Evolutionary conservation across 92 coral and sea anemone genomes (phyloP).

Genomic region (Meandrina meandrites): DNA sequence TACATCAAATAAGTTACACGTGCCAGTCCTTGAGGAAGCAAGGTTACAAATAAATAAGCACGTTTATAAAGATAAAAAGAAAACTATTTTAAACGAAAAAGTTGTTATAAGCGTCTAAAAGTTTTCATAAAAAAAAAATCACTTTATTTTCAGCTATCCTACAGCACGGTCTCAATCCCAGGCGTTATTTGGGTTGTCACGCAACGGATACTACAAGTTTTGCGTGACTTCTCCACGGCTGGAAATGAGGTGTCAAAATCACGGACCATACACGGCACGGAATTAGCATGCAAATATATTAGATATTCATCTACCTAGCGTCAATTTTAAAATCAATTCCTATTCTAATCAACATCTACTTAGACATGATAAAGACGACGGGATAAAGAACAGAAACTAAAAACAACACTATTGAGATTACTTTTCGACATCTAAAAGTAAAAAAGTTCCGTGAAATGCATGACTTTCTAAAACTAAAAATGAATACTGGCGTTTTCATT

Average conservation of each 20-base stretch:
- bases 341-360: background rate
- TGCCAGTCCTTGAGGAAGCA: constrained; percentile 39
- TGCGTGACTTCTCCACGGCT: background rate
- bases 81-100: constrained; percentile 13
- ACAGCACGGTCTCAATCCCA: background rate
- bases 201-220: background rate
- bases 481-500: background rate
- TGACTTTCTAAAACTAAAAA: background rate
- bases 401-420: too few relatives aligned
- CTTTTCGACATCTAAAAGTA: background rate
- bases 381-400: background rate
- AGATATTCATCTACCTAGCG: constrained; percentile 16
- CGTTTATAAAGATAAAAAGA: constrained; percentile 15
- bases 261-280: constrained; percentile 18
- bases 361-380: background rate
- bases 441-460: background rate
- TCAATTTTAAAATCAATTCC: constrained; percentile 1
- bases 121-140: constrained; percentile 15
- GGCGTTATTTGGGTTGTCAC: background rate
- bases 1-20: constrained; percentile 43
- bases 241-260: background rate
- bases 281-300: constrained; percentile 29
- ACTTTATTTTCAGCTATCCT: background rate
- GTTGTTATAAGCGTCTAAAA: background rate
- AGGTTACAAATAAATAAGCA: constrained; percentile 46